Evolutionary conservation across 2,797 vertebrate species (phyloP).

Genomic region (Brotula barbata): DNA sequence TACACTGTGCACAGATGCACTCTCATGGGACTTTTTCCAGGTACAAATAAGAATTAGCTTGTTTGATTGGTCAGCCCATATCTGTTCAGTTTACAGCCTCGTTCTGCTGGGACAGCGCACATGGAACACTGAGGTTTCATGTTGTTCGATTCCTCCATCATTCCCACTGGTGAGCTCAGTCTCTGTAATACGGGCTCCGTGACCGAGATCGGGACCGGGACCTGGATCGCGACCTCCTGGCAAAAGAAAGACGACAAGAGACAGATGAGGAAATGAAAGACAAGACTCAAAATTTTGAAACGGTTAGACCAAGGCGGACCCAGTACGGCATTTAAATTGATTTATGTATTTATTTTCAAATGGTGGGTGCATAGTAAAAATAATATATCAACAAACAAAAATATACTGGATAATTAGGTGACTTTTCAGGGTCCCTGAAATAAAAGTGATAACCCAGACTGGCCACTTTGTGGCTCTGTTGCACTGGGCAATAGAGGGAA

Average conservation of each 20-base stretch:
- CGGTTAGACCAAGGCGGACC: too few relatives aligned
- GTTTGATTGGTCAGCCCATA: constrained; percentile 5
- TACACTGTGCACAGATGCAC: constrained; percentile 9
- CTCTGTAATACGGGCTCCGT: constrained; percentile 82
- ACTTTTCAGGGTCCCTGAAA: too few relatives aligned
- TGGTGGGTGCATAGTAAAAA: too few relatives aligned
- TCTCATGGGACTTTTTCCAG: constrained; percentile 15
- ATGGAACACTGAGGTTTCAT: neutral
- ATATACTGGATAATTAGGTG: too few relatives aligned
- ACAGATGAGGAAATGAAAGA: too few relatives aligned
- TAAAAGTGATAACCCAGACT: too few relatives aligned
- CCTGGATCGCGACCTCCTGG: constrained; percentile 81
- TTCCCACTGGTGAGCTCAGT: constrained; percentile 65
- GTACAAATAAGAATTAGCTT: constrained; percentile 2
- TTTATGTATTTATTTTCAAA: too few relatives aligned
- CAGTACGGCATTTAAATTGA: too few relatives aligned
- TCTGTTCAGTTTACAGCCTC: neutral
- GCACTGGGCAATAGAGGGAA: too few relatives aligned
- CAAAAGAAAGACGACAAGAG: neutral
- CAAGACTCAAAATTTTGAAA: too few relatives aligned
- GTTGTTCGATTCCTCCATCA: neutral
- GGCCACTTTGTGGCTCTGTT: too few relatives aligned
- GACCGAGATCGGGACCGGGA: constrained; percentile 84
- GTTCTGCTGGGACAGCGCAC: constrained; percentile 3
- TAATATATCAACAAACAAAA: too few relatives aligned